phyloP scores from a whole-genome alignment of 2,797 vertebrate species.

The Periparus ater region DNA sequence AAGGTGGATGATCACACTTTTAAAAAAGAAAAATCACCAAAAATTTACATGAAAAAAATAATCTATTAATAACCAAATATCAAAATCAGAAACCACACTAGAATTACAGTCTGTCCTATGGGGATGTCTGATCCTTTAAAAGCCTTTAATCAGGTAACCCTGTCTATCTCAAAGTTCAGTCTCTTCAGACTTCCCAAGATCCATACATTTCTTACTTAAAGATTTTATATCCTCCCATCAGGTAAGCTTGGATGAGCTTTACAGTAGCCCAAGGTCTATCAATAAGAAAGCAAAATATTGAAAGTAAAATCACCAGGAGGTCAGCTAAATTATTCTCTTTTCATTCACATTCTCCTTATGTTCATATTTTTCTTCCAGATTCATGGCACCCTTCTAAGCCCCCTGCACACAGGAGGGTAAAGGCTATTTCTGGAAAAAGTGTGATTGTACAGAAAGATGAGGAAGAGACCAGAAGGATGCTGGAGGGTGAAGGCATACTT shows the following conservation, averaged over 20 bases:
- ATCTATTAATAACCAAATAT: background rate
- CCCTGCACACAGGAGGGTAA: background rate
- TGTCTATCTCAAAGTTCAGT: background rate
- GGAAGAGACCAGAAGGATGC: background rate
- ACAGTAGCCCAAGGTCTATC: background rate
- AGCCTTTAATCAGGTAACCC: background rate
- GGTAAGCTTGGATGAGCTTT: background rate
- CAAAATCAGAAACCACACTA: background rate
- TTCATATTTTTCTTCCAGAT: background rate
- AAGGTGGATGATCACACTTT: rapidly evolving
- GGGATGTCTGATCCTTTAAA: background rate
- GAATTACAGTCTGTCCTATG: background rate
- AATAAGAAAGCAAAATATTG: background rate
- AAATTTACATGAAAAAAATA: background rate
- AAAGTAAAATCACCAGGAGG: background rate
- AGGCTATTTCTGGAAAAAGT: background rate
- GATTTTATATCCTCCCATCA: background rate
- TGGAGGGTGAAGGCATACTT: background rate
- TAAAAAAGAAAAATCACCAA: background rate
- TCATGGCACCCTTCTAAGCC: background rate
- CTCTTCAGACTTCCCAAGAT: background rate
- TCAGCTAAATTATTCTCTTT: background rate
- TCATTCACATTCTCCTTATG: background rate
- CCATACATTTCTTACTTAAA: background rate
- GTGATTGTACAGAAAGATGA: background rate